Percentiles rank a stretch among this genome's conserved stretches.
phyloP scores from a whole-genome alignment of 2,888 invertebrate genomes.

The Eupithecia vulgata region DNA sequence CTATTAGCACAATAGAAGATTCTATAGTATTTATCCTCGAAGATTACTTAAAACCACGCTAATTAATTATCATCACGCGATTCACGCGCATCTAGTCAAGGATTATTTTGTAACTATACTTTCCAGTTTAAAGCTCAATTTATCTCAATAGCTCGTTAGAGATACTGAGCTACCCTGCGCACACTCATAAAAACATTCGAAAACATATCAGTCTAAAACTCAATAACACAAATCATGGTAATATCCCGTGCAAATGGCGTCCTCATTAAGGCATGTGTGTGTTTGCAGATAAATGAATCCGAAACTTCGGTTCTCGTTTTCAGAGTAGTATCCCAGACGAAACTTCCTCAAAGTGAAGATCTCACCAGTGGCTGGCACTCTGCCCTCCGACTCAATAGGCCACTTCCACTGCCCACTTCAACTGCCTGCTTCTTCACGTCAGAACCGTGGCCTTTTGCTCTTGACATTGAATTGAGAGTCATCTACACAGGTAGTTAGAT shows the following conservation, averaged over 20 bases:
- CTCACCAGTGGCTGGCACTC: slow-evolving; percentile 42
- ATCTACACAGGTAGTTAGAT: slow-evolving; percentile 21
- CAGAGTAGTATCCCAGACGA: neutral
- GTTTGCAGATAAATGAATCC: neutral
- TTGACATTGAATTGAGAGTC: slow-evolving; percentile 29
- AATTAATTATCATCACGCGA: slow-evolving; percentile 5
- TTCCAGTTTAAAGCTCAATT: neutral
- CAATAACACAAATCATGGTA: no score
- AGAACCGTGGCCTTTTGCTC: slow-evolving; percentile 34
- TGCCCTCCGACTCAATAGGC: slow-evolving; percentile 45
- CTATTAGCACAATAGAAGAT: no score
- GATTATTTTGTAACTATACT: neutral
- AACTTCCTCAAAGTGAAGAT: neutral
- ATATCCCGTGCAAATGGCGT: no score
- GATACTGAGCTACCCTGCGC: no score
- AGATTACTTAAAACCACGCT: neutral
- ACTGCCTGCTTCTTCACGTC: slow-evolving; percentile 30
- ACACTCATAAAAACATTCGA: no score
- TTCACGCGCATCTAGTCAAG: neutral
- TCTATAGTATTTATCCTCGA: neutral
- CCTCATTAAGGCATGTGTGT: no score
- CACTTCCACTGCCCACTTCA: slow-evolving; percentile 41
- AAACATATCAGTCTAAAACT: no score
- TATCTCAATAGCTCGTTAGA: neutral
- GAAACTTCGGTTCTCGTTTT: neutral